Evolutionary conservation across 2,888 invertebrate species (phyloP).

Genomic region (Bombylius discolor): DNA sequence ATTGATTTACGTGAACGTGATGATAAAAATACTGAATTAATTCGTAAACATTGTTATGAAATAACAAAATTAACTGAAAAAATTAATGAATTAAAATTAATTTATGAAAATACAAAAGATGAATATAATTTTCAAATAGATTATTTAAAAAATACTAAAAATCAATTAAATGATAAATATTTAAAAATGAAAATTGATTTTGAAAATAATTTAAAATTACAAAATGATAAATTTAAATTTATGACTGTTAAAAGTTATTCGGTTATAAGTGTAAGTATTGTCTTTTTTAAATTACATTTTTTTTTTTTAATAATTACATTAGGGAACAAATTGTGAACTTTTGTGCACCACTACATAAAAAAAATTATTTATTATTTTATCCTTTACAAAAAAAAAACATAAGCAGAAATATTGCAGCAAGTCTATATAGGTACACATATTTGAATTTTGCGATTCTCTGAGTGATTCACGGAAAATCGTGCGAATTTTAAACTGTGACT

Average conservation of each 20-base stretch:
- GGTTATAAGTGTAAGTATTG: conserved; percentile 19
- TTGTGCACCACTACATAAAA: too few species aligned
- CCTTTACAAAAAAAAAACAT: too few species aligned
- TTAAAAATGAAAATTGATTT: conserved; percentile 42
- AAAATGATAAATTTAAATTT: conserved; percentile 42
- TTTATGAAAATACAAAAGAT: conserved; percentile 38
- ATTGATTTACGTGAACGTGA: conserved; percentile 36
- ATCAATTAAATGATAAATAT: conserved; percentile 38
- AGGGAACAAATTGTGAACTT: too few species aligned
- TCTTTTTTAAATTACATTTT: too few species aligned
- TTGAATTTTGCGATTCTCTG: too few species aligned
- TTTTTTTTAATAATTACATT: too few species aligned
- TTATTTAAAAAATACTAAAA: conserved; percentile 39
- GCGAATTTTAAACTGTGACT: too few species aligned
- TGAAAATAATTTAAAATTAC: conserved; percentile 38
- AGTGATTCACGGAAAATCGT: too few species aligned
- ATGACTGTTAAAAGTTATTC: conserved; percentile 50
- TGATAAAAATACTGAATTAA: conserved; percentile 29
- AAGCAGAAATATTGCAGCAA: too few species aligned
- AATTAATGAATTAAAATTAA: conserved; percentile 35
- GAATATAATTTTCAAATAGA: conserved; percentile 37
- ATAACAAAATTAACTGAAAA: conserved; percentile 29
- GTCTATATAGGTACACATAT: too few species aligned
- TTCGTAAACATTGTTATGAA: conserved; percentile 32
- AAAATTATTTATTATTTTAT: too few species aligned